Evolutionary conservation across 2,888 invertebrate genomes (phyloP), one percentile per base, ranked within the genome.

Genomic region (Linyphia triangularis): DNA sequence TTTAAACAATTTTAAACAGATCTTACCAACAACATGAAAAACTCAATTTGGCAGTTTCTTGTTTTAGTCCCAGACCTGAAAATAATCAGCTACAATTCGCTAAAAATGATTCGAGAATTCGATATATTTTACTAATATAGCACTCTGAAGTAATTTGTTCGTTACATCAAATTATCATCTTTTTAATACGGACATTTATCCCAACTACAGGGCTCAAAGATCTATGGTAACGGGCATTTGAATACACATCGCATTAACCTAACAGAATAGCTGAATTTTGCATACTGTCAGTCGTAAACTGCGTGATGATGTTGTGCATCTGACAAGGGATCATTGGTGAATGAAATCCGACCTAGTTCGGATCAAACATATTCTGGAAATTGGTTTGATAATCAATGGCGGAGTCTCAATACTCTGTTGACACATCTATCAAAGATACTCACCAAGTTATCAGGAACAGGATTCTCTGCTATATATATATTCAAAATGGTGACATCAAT

Each of bases 291-390:
- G 37, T 13, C 22, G 57, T 73, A 73, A 59, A 73, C 73, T 33
- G 59, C 22, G 43, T 24, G 43, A 43, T 51, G 70, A 51, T 72
- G 70, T 33, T 13, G 43, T 24, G 26, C 10, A 43, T 37, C 24
- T 22, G 70, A 73, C 73, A 33, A 73, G 73, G 28, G 73, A 57
- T 57, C 57, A 59, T 59, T 59, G 73, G 73, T 19, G 73, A 30
- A 73, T 59, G 73, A 73, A 73, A 73, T 73, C 73, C 16, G 73
- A 59, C 51, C 51, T 19, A 26, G 57, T 33, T 37, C 43, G 26
- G 61, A 77, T 77, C 77, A 77, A 77, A 77, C 77, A 40, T 26
- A 59, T 63, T 40, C 59, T 43, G 33, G 77, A 43, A 77, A 77
- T 77, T 37, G 40, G 61, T 63, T 77, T 19, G 22, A 2, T 24